phyloP scores from a whole-genome alignment of 2,113 vertebrate species.

The Pica pica region DNA sequence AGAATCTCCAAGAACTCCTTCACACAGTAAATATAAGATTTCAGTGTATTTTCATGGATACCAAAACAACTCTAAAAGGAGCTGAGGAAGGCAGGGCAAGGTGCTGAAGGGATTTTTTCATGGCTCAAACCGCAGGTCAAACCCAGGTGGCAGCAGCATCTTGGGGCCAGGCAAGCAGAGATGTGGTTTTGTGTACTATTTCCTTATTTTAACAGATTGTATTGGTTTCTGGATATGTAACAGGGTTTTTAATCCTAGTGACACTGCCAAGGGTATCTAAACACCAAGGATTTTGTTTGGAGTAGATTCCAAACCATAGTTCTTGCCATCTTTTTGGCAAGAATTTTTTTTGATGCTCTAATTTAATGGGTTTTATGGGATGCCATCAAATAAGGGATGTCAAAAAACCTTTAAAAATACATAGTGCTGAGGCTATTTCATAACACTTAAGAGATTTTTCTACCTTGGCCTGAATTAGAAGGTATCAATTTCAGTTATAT shows the following conservation, averaged over 20 bases:
- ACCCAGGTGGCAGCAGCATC: not conserved
- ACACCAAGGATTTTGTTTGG: not conserved
- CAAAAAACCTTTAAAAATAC: not conserved
- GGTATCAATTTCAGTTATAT: not conserved
- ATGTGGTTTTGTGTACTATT: not conserved
- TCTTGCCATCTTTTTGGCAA: not conserved
- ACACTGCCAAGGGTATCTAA: not conserved
- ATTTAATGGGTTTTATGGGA: not conserved
- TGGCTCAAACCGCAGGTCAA: not conserved
- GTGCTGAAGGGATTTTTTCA: not conserved
- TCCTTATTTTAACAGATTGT: not conserved
- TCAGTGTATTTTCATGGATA: accelerated
- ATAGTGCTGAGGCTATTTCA: not conserved
- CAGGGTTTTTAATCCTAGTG: not conserved
- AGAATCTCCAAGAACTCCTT: not conserved
- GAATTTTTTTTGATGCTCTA: not conserved
- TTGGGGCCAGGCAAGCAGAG: not conserved
- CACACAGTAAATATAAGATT: not conserved
- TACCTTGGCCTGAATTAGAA: not conserved
- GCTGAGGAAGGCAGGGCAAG: not conserved
- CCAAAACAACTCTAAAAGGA: not conserved
- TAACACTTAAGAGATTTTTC: not conserved
- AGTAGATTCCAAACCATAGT: not conserved
- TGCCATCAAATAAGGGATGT: not conserved
- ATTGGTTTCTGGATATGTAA: not conserved